A percentile compares a stretch with the other conserved stretches of the same genome.
These are phyloP conservation scores for Ailuropoda melanoleuca DNA, from an alignment of 2,113 vertebrate genomes.

Conservation along the genomic window DNA sequence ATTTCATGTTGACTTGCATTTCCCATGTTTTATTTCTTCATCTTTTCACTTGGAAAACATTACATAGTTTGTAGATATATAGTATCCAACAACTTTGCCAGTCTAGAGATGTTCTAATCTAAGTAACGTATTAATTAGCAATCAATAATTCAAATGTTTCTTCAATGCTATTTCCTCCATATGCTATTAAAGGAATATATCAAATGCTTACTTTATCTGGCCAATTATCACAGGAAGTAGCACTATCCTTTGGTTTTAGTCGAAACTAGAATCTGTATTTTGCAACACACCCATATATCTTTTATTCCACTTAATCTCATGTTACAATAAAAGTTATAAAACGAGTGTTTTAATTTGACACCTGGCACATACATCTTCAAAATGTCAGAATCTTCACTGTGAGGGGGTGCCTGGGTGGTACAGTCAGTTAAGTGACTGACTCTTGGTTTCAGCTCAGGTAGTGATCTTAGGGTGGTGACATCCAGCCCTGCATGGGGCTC, in stretches of 20 bases:
- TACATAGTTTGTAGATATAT: background rate
- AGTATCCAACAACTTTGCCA: background rate
- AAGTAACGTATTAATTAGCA: background rate
- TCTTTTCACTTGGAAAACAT: constrained; percentile 22
- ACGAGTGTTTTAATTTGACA: background rate
- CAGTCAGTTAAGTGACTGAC: background rate
- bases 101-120: background rate
- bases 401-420: background rate
- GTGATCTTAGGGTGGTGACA: background rate
- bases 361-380: background rate
- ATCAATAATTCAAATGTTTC: background rate
- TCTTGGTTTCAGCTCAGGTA: background rate
- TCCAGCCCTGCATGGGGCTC: background rate
- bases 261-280: constrained; percentile 8
- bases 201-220: background rate
- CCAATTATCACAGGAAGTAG: background rate
- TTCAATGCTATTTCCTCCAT: background rate
- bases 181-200: background rate
- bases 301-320: background rate
- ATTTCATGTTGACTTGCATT: background rate
- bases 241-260: background rate
- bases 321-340: background rate
- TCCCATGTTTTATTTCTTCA: constrained; percentile 26
- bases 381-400: background rate
- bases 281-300: background rate